Evolutionary conservation across 2,888 invertebrate species (phyloP), one percentile per base, ranked within the genome.

Genomic region (Eupithecia subfuscata): DNA sequence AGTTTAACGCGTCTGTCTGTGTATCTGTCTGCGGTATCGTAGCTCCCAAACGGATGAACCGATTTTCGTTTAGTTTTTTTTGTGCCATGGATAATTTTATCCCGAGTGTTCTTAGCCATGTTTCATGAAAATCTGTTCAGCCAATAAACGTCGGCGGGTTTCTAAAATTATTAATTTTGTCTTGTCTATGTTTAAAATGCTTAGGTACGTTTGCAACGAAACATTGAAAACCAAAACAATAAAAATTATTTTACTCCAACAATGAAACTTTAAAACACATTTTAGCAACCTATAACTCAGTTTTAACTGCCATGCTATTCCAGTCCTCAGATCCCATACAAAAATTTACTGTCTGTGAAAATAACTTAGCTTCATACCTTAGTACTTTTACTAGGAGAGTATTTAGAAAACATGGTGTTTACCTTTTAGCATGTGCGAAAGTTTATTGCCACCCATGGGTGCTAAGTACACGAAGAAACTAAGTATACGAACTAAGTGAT

Each of bases 391-490:
- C 22, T 12, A 22, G 25, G 12, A 25, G 12, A 25, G 60, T 25
- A 60, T 25, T 60, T 60, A 60, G 60, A 25, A 22, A 60, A 60
- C 60, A 25, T 60, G 22, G 22, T 14, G 25, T 25, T 60, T 60
- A 14, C 60, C 60, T 60, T 60, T 60, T 60, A 60, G 60, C 60
- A 25, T 60, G 25, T 60, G 25, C 60, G 14, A 60, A 25, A 14
- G 60, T 60, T 60, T 60, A 60, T 25, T 25, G 12, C 60, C 60
- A 60, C 60, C 60, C 60, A 60, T 60, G 60, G 22, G 60, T 60
- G 60, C 25, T 60, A 60, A 25, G 37, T 37, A 37, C 3, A 45
- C 45, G 9, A 16, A 45, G 11, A 2, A 4, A 45, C 45, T 45
- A 45, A 45, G 16, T 45, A 43, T 45, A 16, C 45, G 45, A 43